Evolutionary conservation across 2,113 vertebrate species (phyloP), one percentile per base, ranked within the genome.

Genomic region (Ammodytes marinus): DNA sequence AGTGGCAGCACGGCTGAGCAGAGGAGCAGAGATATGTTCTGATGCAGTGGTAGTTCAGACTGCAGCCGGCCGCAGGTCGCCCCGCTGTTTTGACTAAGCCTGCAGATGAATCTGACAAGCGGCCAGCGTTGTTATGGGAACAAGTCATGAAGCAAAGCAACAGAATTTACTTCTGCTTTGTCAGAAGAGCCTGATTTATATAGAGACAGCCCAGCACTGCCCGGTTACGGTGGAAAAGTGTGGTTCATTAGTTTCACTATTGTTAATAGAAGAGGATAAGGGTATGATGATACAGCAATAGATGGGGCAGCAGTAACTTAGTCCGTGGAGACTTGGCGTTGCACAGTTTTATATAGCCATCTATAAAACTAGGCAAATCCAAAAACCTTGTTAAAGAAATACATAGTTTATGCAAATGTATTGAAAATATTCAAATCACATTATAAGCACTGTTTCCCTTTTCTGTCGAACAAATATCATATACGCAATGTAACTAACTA

Each of bases 121-220:
- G 27, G 27, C 2, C 27, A 3, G 43, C 8, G 89, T 92, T 88
- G 79, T 86, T 59, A 93, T 90, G 88, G 88, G 40, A 90, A 91
- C 88, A 69, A 42, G 68, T 79, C 77, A 90, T 89, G 82, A 88
- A 55, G 74, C 54, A 27, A 37, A 64, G 59, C 19, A 58, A n/a
- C 57, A 68, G 35, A 74, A 63, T 80, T 50, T 45, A 70, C 60
- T 54, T 70, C 6, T 59, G 74, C 67, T 74, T 84, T 83, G 69
- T 74, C 73, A 66, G 61, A 72, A 14, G 43, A 70, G 72, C 77
- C 47, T 68, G 78, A 80, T 83, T 82, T 67, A 77, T 58, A 70
- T 49, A 63, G 77, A 83, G 37, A 49, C 43, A 40, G 15, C 10
- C 6, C 57, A 2, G 37, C 52, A 8, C 57, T 37, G 61, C 4